phyloP scores from a whole-genome alignment of 2,113 vertebrate genomes.

The Falco punctatus region DNA sequence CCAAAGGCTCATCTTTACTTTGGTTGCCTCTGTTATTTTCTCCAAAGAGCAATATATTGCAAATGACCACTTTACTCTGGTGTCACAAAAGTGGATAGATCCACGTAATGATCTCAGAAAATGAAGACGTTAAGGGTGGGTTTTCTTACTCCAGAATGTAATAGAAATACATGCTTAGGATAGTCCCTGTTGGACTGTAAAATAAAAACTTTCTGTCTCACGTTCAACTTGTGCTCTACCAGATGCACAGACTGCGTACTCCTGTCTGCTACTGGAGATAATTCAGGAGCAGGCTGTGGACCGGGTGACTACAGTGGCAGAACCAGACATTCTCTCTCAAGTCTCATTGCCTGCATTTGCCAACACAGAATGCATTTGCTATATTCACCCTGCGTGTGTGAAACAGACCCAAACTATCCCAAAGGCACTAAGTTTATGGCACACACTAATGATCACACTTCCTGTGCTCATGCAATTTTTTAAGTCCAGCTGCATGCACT shows the following conservation, averaged over 20 bases:
- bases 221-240: not conserved
- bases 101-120: not conserved
- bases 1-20: not conserved
- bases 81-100: not conserved
- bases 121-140: not conserved
- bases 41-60: not conserved
- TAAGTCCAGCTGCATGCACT: not conserved
- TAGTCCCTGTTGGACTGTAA: not conserved
- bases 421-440: not conserved
- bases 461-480: not conserved
- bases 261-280: not conserved
- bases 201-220: not conserved
- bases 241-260: not conserved
- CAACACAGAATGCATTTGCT: not conserved
- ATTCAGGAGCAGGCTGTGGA: not conserved
- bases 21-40: not conserved
- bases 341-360: not conserved
- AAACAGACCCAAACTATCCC: not conserved
- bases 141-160: not conserved
- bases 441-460: not conserved
- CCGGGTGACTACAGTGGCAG: not conserved
- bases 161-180: not conserved
- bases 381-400: not conserved
- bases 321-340: not conserved
- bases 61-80: not conserved